Percentiles rank a stretch among this genome's conserved stretches.
Evolutionary conservation across 2,113 vertebrate genomes (phyloP).

Genomic region (Psittacula cyanocephala): DNA sequence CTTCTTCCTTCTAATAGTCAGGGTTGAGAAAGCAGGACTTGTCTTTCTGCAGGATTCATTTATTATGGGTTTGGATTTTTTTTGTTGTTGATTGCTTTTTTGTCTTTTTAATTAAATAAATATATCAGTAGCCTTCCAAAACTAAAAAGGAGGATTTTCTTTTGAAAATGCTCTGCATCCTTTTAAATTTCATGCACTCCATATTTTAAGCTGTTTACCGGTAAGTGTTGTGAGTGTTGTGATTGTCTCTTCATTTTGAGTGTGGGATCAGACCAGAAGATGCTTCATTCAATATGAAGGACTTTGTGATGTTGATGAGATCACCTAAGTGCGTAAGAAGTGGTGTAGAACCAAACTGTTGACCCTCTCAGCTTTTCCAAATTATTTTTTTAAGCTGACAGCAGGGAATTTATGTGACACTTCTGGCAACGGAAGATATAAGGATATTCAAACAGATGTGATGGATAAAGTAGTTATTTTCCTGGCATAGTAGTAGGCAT

Average conservation of each 20-base stretch:
- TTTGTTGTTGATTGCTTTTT: not conserved
- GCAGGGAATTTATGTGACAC: not conserved
- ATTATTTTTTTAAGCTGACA: not conserved
- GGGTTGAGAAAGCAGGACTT: slow-evolving; percentile 12
- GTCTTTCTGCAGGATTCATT: not conserved
- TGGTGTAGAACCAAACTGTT: not conserved
- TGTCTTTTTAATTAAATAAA: not conserved
- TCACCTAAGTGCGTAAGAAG: not conserved
- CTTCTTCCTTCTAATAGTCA: slow-evolving; percentile 46
- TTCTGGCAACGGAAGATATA: not conserved
- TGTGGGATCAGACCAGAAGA: not conserved
- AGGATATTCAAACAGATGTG: not conserved
- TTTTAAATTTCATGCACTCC: not conserved
- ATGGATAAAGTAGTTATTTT: not conserved
- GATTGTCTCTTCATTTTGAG: not conserved
- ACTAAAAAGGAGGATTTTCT: not conserved
- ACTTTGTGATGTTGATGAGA: not conserved
- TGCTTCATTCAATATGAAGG: not conserved
- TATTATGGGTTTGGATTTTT: not conserved
- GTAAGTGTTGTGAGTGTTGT: not conserved
- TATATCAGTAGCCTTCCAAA: not conserved
- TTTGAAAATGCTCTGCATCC: not conserved
- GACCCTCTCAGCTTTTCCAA: not conserved
- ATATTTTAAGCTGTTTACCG: not conserved
- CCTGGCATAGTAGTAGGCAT: not conserved